These are phyloP conservation scores for Hydropotes inermis DNA, from an alignment of 2,113 vertebrate genomes.

Conservation along the genomic window DNA sequence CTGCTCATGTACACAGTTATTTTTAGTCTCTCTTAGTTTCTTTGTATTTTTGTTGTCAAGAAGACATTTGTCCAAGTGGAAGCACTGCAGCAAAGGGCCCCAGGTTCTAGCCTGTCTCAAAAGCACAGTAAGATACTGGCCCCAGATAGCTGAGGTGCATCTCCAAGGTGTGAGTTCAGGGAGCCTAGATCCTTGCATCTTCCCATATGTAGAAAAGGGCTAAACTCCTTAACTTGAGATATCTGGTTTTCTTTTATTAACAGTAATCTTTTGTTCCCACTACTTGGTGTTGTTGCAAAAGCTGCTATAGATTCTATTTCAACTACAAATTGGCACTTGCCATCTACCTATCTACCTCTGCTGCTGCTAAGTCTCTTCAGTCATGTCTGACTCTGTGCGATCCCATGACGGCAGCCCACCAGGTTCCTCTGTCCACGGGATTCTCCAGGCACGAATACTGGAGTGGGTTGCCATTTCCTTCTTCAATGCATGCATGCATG, in stretches of 20 bases:
- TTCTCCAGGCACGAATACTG: neutral
- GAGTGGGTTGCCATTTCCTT: neutral
- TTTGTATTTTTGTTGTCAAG: neutral
- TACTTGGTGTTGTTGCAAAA: neutral
- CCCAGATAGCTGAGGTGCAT: neutral
- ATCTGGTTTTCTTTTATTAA: neutral
- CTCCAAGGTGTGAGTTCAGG: neutral
- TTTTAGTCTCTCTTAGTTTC: neutral
- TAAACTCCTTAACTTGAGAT: neutral
- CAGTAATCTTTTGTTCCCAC: neutral
- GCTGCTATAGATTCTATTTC: neutral
- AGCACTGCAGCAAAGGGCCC: neutral
- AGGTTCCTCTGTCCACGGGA: neutral
- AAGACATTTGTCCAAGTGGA: neutral
- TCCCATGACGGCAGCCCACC: fast-evolving
- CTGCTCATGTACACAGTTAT: neutral
- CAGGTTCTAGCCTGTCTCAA: neutral
- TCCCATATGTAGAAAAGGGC: neutral
- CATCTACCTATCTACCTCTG: neutral
- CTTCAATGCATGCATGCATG: neutral
- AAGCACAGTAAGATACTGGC: neutral
- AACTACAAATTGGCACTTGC: neutral
- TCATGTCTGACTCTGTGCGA: neutral
- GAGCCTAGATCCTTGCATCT: neutral
- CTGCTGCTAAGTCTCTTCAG: neutral